These are phyloP conservation scores for Brachionus manjavacas DNA, from an alignment of 1,140 invertebrate genomes.

Conservation along the genomic window DNA sequence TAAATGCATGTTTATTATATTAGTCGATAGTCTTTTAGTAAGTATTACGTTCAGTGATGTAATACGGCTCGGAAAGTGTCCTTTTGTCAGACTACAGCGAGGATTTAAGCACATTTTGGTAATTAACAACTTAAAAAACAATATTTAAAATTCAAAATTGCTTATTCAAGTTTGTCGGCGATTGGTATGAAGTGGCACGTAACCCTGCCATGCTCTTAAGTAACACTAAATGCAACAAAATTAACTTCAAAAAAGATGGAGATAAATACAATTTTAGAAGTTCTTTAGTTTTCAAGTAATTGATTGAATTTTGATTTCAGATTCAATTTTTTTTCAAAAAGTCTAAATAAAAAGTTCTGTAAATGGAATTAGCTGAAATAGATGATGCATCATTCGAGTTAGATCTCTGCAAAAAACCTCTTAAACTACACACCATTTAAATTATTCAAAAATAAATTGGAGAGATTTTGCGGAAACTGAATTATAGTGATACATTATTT, in stretches of 20 bases:
- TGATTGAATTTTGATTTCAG: background rate
- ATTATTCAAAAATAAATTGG: too few species aligned
- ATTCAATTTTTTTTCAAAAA: too few species aligned
- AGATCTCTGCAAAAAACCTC: too few species aligned
- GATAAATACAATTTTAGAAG: slow-evolving; percentile 16
- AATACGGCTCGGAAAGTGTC: slow-evolving; percentile 33
- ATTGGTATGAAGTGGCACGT: slow-evolving; percentile 7
- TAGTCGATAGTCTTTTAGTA: background rate
- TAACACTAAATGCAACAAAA: slow-evolving; percentile 40
- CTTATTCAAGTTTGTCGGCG: slow-evolving; percentile 8
- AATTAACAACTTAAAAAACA: background rate
- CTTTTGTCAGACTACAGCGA: slow-evolving; percentile 1
- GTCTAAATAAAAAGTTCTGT: too few species aligned
- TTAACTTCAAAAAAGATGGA: background rate
- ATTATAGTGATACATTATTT: too few species aligned
- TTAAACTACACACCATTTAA: too few species aligned
- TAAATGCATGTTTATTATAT: background rate
- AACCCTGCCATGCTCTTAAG: slow-evolving; percentile 2
- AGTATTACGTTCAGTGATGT: background rate
- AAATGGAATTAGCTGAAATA: too few species aligned
- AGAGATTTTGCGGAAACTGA: too few species aligned
- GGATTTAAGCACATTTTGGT: slow-evolving; percentile 10
- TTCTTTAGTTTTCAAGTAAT: slow-evolving; percentile 23
- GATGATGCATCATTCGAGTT: too few species aligned
- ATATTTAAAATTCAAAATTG: background rate